Evolutionary conservation across 92 coral and sea anemone genomes (phyloP).

Genomic region (Muricea muricata): DNA sequence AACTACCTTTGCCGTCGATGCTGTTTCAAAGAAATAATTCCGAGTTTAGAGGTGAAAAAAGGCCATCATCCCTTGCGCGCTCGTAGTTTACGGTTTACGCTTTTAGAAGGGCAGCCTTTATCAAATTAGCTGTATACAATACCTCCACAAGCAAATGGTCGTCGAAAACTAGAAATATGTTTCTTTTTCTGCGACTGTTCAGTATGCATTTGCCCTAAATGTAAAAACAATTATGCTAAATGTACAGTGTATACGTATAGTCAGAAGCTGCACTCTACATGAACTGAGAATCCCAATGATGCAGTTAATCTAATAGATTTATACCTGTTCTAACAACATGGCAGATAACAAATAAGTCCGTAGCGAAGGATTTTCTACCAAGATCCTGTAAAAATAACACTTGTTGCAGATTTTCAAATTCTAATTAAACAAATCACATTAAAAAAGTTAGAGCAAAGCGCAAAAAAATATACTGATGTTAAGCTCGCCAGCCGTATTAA

Average conservation of each 20-base stretch:
- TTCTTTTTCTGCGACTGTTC: conserved; percentile 82
- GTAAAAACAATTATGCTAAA: not conserved
- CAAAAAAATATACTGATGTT: too few species aligned
- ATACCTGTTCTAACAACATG: conserved; percentile 91
- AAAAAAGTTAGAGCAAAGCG: too few species aligned
- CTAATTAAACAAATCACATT: too few species aligned
- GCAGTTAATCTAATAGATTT: not conserved
- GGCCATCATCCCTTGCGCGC: too few species aligned
- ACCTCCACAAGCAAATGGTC: conserved; percentile 99
- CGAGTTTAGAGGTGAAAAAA: too few species aligned
- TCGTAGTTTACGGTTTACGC: too few species aligned
- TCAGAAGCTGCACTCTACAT: not conserved
- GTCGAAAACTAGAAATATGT: conserved; percentile 70
- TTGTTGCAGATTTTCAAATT: too few species aligned
- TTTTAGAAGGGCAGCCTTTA: too few species aligned
- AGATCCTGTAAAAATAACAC: conserved; percentile 74
- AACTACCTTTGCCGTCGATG: too few species aligned
- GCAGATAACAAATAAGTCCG: conserved; percentile 83
- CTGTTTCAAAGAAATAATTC: too few species aligned
- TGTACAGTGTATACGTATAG: not conserved
- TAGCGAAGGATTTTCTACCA: conserved; percentile 74
- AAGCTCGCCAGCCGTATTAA: too few species aligned
- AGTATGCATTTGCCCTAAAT: conserved; percentile 84
- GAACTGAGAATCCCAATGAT: not conserved
- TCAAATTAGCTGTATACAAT: not conserved